Percentiles rank a stretch among this genome's conserved stretches.
These are phyloP conservation scores for Psittacula cyanocephala DNA, from an alignment of 2,113 vertebrate genomes.

Conservation along the genomic window DNA sequence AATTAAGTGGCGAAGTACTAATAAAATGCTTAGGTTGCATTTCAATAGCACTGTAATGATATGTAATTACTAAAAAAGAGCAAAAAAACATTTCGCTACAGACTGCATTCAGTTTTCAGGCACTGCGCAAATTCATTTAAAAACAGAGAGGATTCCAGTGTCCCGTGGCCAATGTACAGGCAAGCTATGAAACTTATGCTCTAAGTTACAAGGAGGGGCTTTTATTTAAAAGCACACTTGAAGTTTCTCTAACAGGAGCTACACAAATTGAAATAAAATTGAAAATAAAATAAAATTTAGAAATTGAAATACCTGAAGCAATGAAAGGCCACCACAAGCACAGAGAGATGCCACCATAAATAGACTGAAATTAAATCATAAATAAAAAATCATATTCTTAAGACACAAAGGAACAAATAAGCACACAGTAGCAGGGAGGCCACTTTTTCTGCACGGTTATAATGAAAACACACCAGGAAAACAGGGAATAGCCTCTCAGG, in stretches of 20 bases:
- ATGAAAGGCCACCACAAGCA: background rate
- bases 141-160: slow-evolving; percentile 25
- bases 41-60: slow-evolving; percentile 5
- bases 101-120: background rate
- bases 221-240: background rate
- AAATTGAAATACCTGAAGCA: background rate
- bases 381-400: background rate
- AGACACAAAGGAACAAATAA: background rate
- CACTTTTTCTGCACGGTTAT: background rate
- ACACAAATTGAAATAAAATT: background rate
- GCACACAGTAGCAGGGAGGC: background rate
- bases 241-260: background rate
- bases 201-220: background rate
- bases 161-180: background rate
- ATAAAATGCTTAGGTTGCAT: slow-evolving; percentile 23
- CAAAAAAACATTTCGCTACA: background rate
- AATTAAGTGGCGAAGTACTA: slow-evolving; percentile 43
- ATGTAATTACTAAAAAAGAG: slow-evolving; percentile 2
- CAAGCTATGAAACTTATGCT: background rate
- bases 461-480: background rate
- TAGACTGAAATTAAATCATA: background rate
- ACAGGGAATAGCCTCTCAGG: background rate
- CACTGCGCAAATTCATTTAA: background rate
- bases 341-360: background rate
- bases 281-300: background rate